Evolutionary conservation across 2,888 invertebrate species (phyloP).

Genomic region (Oscheius sp.): DNA sequence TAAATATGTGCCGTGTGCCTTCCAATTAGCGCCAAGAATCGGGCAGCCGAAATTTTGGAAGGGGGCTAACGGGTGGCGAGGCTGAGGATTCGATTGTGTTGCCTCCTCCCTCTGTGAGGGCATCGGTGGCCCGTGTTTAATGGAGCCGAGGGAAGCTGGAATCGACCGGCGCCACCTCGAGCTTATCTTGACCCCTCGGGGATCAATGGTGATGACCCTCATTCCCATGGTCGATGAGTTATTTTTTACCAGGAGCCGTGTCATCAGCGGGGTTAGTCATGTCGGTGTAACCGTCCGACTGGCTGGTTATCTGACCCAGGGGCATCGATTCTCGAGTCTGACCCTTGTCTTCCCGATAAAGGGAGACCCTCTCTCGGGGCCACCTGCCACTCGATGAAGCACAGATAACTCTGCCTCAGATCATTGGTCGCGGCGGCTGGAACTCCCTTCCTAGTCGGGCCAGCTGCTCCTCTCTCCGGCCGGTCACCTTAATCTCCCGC

Average conservation of each 20-base stretch:
- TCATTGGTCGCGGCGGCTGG: constrained; percentile 11
- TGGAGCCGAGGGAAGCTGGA: constrained; percentile 32
- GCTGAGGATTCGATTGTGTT: constrained; percentile 33
- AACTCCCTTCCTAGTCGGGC: neutral
- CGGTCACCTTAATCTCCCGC: constrained; percentile 16
- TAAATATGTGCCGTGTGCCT: neutral
- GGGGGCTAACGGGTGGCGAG: constrained; percentile 20
- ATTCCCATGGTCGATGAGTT: neutral
- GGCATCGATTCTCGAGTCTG: constrained; percentile 28
- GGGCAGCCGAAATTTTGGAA: constrained; percentile 21
- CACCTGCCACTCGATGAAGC: constrained; percentile 33
- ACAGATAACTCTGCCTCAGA: constrained; percentile 17
- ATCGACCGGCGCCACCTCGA: constrained; percentile 27
- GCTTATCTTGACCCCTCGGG: constrained; percentile 2
- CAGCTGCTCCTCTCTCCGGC: constrained; percentile 7
- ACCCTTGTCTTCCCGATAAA: constrained; percentile 21
- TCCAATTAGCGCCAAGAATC: constrained; percentile 27
- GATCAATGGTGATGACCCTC: neutral
- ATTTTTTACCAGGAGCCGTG: too few species aligned
- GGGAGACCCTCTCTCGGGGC: constrained; percentile 19
- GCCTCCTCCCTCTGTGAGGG: constrained; percentile 5
- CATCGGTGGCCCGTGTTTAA: constrained; percentile 36
- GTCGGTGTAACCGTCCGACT: neutral
- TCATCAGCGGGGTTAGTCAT: too few species aligned
- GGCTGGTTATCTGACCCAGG: constrained; percentile 19